Percentiles rank a stretch among this genome's conserved stretches.
Evolutionary conservation across 2,113 vertebrate genomes (phyloP).

Genomic region (Phrynosoma blainvillii): DNA sequence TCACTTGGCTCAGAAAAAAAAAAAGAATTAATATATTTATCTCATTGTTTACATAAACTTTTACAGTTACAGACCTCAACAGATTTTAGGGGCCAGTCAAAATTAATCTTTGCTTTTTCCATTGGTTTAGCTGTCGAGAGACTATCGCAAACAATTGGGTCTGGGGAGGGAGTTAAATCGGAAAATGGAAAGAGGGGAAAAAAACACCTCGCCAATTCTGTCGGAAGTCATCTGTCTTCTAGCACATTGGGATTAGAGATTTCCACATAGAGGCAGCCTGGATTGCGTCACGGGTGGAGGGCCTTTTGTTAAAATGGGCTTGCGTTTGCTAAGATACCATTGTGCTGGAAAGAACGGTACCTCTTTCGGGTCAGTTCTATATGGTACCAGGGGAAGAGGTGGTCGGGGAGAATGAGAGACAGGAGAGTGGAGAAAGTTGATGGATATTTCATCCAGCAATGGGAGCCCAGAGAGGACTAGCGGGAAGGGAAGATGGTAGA

Average conservation of each 20-base stretch:
- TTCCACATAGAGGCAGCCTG: not conserved
- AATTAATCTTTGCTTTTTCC: constrained; percentile 81
- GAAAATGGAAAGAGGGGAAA: not conserved
- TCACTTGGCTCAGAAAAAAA: constrained; percentile 90
- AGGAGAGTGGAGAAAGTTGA: not conserved
- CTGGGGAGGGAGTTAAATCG: not conserved
- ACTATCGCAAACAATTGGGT: not conserved
- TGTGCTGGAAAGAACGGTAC: not conserved
- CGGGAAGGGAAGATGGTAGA: not conserved
- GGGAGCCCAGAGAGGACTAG: not conserved
- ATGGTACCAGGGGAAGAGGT: not conserved
- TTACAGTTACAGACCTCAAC: constrained; percentile 98
- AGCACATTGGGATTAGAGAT: constrained; percentile 27
- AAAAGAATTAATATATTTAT: constrained; percentile 92
- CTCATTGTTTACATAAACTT: constrained; percentile 99
- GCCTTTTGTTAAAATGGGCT: not conserved
- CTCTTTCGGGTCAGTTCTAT: not conserved
- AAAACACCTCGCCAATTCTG: not conserved
- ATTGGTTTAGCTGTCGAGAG: constrained; percentile 71
- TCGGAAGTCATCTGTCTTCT: constrained; percentile 55
- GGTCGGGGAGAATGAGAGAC: not conserved
- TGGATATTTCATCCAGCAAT: constrained; percentile 5
- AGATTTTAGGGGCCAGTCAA: constrained; percentile 86
- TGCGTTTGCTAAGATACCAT: not conserved
- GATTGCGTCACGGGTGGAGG: no score